Base-by-base conservation (phyloP, 2,888 invertebrate species). In the Eueremaeus valkanovi region DNA sequence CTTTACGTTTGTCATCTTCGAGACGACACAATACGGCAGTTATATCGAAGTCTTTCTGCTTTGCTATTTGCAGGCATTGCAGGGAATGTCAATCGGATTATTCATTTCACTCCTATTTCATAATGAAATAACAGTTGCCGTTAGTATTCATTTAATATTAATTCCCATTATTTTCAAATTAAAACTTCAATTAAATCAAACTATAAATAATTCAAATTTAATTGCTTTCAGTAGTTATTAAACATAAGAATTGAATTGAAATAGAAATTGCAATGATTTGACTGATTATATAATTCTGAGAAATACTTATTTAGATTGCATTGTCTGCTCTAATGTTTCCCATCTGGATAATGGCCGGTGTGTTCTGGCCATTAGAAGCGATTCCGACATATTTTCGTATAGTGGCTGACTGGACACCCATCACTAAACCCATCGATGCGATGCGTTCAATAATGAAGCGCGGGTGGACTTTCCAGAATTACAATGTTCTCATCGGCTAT, bases 31-130 rank as follows among this genome's bases (percentile, higher is more conserved):
- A 82, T 90, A 92, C 81, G 95, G 95, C n/a, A 91, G 93, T 74
- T 88, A 95, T 72, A 86, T 89, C 73, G 90, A 90, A 85, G 93
- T 95, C 27, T 88, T 95, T 78, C 86, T 92, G 79, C 85, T 95
- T 40, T 93, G 94, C 1, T 87, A 95, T 79, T 85, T 95, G 78
- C 94, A 95, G 85, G 95, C 92, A 0, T 88, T 95, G 51, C 94
- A 94, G 83, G 95, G 95, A 80, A 95, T 95, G 95, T 93, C 94
- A 82, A 93, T 95, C 85, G 95, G 95, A 76, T 93, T 95, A 85
- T 90, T 95, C 70, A 94, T 95, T 81, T 95, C 95, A 0, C 92
- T 94, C 0, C 89, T 94, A 55, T 95, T 95, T 85, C 92, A 93
- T 82, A 86, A 94, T 78, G 95, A 95, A 83, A 87, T 93, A 70